These are phyloP conservation scores for Desmophyllum pertusum DNA, from an alignment of 92 coral and sea anemone genomes.

Conservation along the genomic window DNA sequence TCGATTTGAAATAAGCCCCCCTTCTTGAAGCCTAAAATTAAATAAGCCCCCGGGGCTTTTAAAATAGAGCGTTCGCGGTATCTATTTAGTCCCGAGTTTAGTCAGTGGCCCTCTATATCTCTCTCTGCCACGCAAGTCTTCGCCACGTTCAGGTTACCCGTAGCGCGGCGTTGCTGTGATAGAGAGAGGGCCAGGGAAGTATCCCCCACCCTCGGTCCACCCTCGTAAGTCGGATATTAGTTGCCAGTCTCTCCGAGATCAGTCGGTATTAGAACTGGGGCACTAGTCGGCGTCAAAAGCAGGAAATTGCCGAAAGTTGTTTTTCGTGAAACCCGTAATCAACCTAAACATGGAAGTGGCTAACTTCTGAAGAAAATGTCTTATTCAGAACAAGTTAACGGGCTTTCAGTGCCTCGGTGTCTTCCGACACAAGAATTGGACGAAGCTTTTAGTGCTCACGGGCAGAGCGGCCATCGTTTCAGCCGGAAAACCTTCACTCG, in stretches of 20 bases:
- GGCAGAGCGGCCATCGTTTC: conserved; percentile 96
- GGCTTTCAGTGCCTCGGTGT: conserved; percentile 34
- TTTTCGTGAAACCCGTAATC: conserved; percentile 5
- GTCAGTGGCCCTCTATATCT: too few relatives aligned
- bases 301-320: conserved; percentile 11
- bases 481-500: conserved; percentile 79
- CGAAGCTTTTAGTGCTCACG: conserved; percentile 90
- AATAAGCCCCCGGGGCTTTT: too few relatives aligned
- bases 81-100: too few relatives aligned
- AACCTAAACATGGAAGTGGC: not conserved
- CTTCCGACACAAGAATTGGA: conserved; percentile 78
- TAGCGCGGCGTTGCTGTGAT: too few relatives aligned
- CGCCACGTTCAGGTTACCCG: too few relatives aligned
- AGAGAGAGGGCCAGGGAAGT: too few relatives aligned
- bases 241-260: not conserved
- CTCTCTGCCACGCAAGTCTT: too few relatives aligned
- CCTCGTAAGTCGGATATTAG: too few relatives aligned
- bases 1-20: too few relatives aligned
- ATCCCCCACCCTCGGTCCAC: too few relatives aligned
- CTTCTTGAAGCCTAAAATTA: too few relatives aligned
- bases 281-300: conserved; percentile 16
- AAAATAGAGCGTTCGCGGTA: too few relatives aligned
- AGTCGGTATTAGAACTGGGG: not conserved
- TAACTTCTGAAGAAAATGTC: conserved; percentile 5
- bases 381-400: not conserved